A percentile compares a stretch with the other conserved stretches of the same genome.
phyloP scores from a whole-genome alignment of 1,140 invertebrate genomes.

The Drosophila murphyi region DNA sequence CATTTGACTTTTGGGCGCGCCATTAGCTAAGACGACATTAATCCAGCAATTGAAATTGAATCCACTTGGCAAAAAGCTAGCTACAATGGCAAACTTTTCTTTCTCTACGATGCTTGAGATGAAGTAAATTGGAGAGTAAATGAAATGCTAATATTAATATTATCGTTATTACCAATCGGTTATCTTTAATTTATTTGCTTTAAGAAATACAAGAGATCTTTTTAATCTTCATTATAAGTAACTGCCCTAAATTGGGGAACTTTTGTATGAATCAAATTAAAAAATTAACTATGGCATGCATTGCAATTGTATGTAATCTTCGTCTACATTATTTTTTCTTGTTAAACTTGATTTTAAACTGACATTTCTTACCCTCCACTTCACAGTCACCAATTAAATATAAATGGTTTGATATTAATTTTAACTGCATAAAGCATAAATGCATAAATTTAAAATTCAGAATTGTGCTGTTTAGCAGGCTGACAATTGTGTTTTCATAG shows the following conservation, averaged over 20 bases:
- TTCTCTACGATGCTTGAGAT: not conserved
- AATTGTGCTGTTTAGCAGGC: conserved; percentile 6
- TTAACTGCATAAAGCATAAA: conserved; percentile 14
- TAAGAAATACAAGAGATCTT: too few species aligned
- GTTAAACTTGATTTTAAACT: not conserved
- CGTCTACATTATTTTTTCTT: not conserved
- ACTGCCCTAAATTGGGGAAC: too few species aligned
- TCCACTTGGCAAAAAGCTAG: conserved; percentile 9
- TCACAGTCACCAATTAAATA: not conserved
- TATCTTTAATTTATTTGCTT: too few species aligned
- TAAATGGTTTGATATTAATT: conserved; percentile 8
- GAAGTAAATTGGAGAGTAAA: not conserved
- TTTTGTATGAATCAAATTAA: too few species aligned
- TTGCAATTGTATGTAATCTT: not conserved
- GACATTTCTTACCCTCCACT: not conserved
- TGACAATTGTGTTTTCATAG: conserved; percentile 5
- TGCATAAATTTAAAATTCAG: conserved; percentile 11
- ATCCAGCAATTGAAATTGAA: conserved; percentile 61
- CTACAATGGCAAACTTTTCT: conserved; percentile 11
- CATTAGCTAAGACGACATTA: conserved; percentile 80
- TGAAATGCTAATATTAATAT: not conserved
- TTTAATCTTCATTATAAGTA: too few species aligned
- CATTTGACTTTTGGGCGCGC: conserved; percentile 40
- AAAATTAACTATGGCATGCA: too few species aligned
- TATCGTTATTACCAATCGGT: too few species aligned